Percentiles rank a stretch among this genome's conserved stretches.
Evolutionary conservation across 2,888 invertebrate genomes (phyloP).

Genomic region (Allolobophora icterica): DNA sequence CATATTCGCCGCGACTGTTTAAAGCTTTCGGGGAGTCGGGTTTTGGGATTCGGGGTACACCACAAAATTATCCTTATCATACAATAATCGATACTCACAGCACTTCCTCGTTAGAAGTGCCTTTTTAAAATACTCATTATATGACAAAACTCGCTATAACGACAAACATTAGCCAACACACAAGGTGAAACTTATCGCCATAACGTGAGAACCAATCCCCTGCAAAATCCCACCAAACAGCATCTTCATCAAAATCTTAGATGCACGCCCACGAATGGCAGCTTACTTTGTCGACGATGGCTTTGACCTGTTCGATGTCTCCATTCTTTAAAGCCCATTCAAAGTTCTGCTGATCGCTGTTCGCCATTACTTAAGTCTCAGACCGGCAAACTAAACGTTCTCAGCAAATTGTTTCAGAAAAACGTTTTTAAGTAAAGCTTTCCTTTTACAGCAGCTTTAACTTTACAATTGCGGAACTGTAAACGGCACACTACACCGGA

Average conservation of each 20-base stretch:
- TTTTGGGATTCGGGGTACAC: too few relatives aligned
- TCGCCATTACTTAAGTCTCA: neutral
- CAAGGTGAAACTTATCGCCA: neutral
- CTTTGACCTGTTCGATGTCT: slow-evolving; percentile 44
- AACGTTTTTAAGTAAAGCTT: neutral
- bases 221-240: neutral
- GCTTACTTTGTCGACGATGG: slow-evolving; percentile 40
- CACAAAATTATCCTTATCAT: too few relatives aligned
- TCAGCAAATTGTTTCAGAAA: neutral
- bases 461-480: neutral
- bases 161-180: neutral
- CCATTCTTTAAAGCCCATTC: slow-evolving; percentile 45
- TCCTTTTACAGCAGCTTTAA: neutral
- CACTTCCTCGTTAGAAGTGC: neutral
- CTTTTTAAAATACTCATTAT: neutral
- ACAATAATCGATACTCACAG: neutral
- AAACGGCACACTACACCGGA: neutral
- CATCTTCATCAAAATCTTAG: neutral
- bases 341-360: slow-evolving; percentile 34
- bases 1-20: too few relatives aligned
- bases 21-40: too few relatives aligned
- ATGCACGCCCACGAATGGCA: slow-evolving; percentile 10
- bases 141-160: slow-evolving; percentile 3
- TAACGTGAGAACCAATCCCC: neutral
- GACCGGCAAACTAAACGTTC: neutral